Percentiles rank a stretch among this genome's conserved stretches.
Evolutionary conservation across 1,140 invertebrate genomes (phyloP).

Genomic region (Stratiolaelaps scimitus): DNA sequence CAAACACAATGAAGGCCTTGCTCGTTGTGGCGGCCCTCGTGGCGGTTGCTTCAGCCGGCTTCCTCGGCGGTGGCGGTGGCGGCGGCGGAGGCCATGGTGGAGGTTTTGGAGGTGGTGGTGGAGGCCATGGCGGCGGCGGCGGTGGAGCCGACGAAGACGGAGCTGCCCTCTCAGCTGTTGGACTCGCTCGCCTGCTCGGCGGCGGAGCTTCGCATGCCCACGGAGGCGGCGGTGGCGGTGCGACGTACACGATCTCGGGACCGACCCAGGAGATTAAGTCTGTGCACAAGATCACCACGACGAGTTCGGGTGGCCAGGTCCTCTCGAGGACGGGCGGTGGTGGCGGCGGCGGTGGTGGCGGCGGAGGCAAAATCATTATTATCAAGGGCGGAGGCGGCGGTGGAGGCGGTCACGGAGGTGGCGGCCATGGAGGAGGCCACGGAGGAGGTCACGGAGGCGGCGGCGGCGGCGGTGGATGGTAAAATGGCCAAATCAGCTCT

Average conservation of each 20-base stretch:
- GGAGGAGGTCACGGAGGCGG: too few relatives aligned
- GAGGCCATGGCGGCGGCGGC: background rate
- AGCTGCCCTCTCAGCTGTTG: conserved; percentile 13
- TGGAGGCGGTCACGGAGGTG: background rate
- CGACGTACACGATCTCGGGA: conserved; percentile 15
- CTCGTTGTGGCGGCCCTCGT: conserved; percentile 15
- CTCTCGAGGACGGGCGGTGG: background rate
- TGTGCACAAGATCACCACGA: conserved; percentile 12
- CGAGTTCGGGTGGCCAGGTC: conserved; percentile 7
- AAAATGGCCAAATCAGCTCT: too few relatives aligned
- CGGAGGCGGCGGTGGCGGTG: background rate
- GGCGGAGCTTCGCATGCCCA: conserved; percentile 2
- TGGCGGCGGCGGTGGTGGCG: background rate
- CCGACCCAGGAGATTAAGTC: conserved; percentile 23
- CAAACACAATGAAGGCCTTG: conserved; percentile 1
- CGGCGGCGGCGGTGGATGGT: too few relatives aligned
- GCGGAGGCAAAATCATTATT: too few relatives aligned
- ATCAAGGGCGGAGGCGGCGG: background rate
- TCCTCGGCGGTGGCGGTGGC: conserved; percentile 2
- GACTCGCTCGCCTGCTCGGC: conserved; percentile 16
- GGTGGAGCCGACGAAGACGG: background rate
- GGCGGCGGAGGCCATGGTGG: background rate
- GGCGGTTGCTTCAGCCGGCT: conserved; percentile 13
- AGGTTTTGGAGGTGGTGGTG: background rate
- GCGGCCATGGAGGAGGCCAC: too few relatives aligned